These are phyloP conservation scores for Lutjanus argentimaculatus DNA, from an alignment of 2,797 vertebrate species.

Conservation along the genomic window DNA sequence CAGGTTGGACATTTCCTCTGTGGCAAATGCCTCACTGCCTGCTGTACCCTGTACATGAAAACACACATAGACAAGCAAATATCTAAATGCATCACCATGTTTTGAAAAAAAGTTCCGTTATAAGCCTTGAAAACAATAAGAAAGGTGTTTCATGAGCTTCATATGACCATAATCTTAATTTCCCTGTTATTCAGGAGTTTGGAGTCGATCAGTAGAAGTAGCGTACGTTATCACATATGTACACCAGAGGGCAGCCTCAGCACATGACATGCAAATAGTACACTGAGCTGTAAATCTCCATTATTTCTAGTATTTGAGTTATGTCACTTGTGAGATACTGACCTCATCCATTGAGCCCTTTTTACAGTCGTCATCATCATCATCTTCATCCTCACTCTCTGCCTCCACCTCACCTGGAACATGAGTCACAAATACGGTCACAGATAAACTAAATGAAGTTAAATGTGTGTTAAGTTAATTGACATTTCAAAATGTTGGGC, in stretches of 20 bases:
- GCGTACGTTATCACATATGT: not conserved
- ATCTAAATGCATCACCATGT: not conserved
- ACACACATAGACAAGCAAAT: not conserved
- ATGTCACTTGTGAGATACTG: constrained; percentile 38
- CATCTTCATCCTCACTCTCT: constrained; percentile 96
- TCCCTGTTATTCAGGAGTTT: not conserved
- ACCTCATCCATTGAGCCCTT: constrained; percentile 99
- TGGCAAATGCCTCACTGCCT: constrained; percentile 96
- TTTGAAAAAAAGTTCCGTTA: not conserved
- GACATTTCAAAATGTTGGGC: not conserved
- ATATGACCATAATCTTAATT: not conserved
- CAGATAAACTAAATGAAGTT: not conserved
- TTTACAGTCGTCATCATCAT: constrained; percentile 96
- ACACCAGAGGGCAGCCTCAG: constrained; percentile 39
- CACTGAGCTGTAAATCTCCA: not conserved
- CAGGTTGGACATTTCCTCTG: constrained; percentile 99
- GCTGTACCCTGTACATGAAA: constrained; percentile 90
- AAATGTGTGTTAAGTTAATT: not conserved
- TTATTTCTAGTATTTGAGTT: not conserved
- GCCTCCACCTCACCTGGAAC: constrained; percentile 93
- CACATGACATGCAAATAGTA: not conserved
- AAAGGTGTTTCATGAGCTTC: not conserved
- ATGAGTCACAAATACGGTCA: constrained; percentile 14
- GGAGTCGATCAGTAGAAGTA: not conserved
- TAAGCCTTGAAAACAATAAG: not conserved